Conservation (phyloP, 1,140 invertebrate genomes). For the Adelges cooleyi region DNA sequence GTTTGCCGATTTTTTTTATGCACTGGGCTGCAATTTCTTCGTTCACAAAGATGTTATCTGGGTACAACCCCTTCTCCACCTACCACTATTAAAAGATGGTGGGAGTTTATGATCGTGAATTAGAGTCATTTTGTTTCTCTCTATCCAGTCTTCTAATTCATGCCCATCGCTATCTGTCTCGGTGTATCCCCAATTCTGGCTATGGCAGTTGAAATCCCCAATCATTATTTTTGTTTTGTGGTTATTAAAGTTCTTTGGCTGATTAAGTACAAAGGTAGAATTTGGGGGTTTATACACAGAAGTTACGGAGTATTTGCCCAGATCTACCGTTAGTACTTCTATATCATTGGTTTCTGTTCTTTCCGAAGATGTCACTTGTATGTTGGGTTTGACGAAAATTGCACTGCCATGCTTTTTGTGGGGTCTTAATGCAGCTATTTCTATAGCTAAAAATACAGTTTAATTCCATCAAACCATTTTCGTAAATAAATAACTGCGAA, state of each 20-base stretch:
- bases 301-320: not conserved
- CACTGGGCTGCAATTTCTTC: not conserved
- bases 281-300: conserved; percentile 2
- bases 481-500: no score
- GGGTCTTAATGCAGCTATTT: not conserved
- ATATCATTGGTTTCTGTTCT: not conserved
- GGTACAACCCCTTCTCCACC: conserved; percentile 10
- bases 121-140: conserved; percentile 4
- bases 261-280: not conserved
- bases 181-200: conserved; percentile 8
- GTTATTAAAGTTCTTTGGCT: conserved; percentile 21
- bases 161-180: conserved; percentile 13
- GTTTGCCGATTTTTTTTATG: conserved; percentile 6
- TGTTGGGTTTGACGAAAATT: not conserved
- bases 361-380: not conserved
- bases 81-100: conserved; percentile 13
- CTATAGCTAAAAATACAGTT: no score
- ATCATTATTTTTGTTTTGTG: conserved; percentile 4
- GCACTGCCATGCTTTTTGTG: not conserved
- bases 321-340: not conserved
- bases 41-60: conserved; percentile 12
- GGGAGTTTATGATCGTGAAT: conserved; percentile 16
- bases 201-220: conserved; percentile 10
- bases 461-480: no score
- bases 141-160: conserved; percentile 13